These are phyloP conservation scores for Sciurus carolinensis DNA, from an alignment of 2,797 vertebrate species.

Conservation along the genomic window DNA sequence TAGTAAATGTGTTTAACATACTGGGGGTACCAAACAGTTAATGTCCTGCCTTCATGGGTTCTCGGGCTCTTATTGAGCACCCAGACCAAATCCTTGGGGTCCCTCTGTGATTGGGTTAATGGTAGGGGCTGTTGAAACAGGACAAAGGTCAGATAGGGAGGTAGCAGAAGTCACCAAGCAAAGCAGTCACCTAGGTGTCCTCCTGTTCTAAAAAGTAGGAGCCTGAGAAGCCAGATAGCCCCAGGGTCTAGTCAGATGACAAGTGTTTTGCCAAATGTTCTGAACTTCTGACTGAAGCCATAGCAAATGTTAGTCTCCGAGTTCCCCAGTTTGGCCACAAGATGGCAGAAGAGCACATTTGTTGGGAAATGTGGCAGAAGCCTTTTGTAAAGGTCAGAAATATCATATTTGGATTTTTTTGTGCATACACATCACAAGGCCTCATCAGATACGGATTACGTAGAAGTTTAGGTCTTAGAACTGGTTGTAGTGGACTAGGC, in stretches of 20 bases:
- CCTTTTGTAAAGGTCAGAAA: neutral
- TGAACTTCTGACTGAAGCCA: neutral
- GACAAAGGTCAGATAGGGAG: neutral
- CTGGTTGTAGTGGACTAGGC: neutral
- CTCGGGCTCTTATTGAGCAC: neutral
- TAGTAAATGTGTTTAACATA: neutral
- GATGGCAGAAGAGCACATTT: conserved; percentile 58
- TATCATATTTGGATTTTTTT: neutral
- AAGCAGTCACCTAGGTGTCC: neutral
- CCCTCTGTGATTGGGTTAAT: neutral
- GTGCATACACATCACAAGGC: neutral
- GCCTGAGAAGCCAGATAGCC: neutral
- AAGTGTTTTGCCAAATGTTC: neutral
- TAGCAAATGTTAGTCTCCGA: neutral
- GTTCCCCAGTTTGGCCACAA: conserved; percentile 23
- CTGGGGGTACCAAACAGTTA: rapidly evolving
- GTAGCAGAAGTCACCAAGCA: neutral
- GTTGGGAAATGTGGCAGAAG: neutral
- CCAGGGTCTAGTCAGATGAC: neutral
- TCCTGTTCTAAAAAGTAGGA: neutral
- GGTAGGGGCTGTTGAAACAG: neutral
- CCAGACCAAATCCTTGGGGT: neutral
- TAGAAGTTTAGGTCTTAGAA: neutral
- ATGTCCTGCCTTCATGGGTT: neutral
- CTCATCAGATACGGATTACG: neutral